These are phyloP conservation scores for Eurypyga helias DNA, from an alignment of 2,113 vertebrate species.

Conservation along the genomic window DNA sequence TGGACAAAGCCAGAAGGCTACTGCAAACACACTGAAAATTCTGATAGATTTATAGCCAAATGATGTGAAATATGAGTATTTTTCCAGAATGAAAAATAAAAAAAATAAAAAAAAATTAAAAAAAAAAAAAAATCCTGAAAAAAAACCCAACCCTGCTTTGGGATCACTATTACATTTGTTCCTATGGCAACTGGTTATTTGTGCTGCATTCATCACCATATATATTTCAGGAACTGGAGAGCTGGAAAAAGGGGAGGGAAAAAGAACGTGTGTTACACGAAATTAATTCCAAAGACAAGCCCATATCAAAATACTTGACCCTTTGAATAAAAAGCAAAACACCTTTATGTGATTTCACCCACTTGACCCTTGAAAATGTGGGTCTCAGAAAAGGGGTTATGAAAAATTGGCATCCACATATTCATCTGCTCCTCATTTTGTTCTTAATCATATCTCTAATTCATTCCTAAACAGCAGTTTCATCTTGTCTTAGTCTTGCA, in stretches of 20 bases:
- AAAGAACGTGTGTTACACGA: not conserved
- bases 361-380: conserved; percentile 28
- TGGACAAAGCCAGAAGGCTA: not conserved
- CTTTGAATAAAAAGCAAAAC: conserved; percentile 24
- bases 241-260: conserved; percentile 5
- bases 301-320: conserved; percentile 42
- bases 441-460: conserved; percentile 15
- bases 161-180: conserved; percentile 64
- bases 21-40: not conserved
- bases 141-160: not conserved
- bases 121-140: not conserved
- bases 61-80: not conserved
- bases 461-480: conserved; percentile 5
- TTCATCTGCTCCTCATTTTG: not conserved
- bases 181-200: conserved; percentile 71
- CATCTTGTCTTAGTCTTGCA: not conserved
- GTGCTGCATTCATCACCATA: conserved; percentile 61
- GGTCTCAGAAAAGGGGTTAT: not conserved
- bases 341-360: conserved; percentile 10
- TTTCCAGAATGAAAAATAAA: too few species aligned
- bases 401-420: not conserved
- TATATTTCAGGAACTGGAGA: conserved; percentile 62
- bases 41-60: not conserved
- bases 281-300: conserved; percentile 29
- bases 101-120: too few species aligned